These are phyloP conservation scores for Rhinatrema bivittatum DNA, from an alignment of 2,797 vertebrate species.

Conservation along the genomic window DNA sequence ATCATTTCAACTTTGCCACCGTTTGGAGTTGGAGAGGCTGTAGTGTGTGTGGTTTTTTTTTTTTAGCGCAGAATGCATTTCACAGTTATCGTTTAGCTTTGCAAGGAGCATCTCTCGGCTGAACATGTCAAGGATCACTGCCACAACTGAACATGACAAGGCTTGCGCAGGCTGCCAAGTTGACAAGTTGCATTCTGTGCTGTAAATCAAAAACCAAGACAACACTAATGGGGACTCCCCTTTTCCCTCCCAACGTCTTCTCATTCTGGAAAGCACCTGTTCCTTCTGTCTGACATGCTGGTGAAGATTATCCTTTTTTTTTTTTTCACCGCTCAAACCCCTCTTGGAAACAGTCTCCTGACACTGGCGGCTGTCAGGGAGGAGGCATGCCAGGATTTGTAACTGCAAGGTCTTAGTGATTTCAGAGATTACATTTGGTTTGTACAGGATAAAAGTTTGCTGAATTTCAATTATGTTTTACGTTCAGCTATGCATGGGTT, in stretches of 20 bases:
- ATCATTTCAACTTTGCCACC: too few relatives aligned
- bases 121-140: too few relatives aligned
- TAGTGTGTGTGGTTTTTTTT: too few relatives aligned
- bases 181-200: not conserved
- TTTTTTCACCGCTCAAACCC: conserved; percentile 4
- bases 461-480: too few relatives aligned
- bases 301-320: conserved; percentile 19
- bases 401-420: not conserved
- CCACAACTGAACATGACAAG: not conserved
- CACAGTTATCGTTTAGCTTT: conserved; percentile 17
- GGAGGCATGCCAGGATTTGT: not conserved
- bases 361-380: conserved; percentile 13
- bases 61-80: too few relatives aligned
- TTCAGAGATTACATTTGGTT: too few relatives aligned
- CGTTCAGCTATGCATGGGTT: too few relatives aligned
- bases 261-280: not conserved
- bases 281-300: not conserved
- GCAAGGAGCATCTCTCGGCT: not conserved
- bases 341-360: conserved; percentile 13
- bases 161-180: not conserved
- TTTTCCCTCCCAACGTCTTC: too few relatives aligned
- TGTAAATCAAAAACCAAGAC: too few relatives aligned
- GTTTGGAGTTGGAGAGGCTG: too few relatives aligned
- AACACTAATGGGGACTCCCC: too few relatives aligned
- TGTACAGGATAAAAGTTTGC: too few relatives aligned